Evolutionary conservation across 1,140 invertebrate species (phyloP), one percentile per base, ranked within the genome.

Genomic region (Orchestia grillus): DNA sequence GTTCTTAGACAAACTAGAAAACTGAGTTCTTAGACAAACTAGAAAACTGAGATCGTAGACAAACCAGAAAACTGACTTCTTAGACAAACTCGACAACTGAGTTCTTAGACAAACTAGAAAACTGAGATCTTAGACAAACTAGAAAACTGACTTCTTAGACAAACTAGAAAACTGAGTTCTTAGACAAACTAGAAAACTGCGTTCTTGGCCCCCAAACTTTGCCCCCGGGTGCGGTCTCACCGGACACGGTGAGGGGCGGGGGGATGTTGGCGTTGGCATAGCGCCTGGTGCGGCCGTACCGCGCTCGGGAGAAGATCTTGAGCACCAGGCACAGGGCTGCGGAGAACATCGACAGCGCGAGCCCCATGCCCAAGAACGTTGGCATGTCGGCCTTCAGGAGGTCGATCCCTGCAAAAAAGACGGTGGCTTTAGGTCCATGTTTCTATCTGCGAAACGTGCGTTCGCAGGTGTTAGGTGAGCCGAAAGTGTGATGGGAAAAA

Each of bases 301-400:
- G 98, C 45, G 98, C 98, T 96, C 98, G 98, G 41, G 98, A 98
- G 97, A 99, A 99, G 96, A 99, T 97, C 97, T 98, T 98, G 97
- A 99, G 97, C 96, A 99, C 98, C 98, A 99, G 98, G 97, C 98
- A 99, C 97, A 99, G 98, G 96, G 99, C 98, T 44, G 98, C 98
- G 19, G 98, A 98, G 97, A 99, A 98, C 97, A 99, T 98, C 95
- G 98, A 98, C 97, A 99, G 98, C 77, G 98, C 98, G 96, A 98
- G 98, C 97, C 98, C 98, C 57, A 99, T 98, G 96, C 98, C 98
- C 97, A 99, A 97, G 97, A 99, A 97, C 96, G 98, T 98, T 96
- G 98, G 98, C 97, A 99, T 98, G 97, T 99, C 98, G 96, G 98
- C 98, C 96, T 98, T 98, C 98, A 99, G 98, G 97, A 98, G 97